Conservation (phyloP, 1,140 invertebrate species). For the Drosophila kikkawai region DNA sequence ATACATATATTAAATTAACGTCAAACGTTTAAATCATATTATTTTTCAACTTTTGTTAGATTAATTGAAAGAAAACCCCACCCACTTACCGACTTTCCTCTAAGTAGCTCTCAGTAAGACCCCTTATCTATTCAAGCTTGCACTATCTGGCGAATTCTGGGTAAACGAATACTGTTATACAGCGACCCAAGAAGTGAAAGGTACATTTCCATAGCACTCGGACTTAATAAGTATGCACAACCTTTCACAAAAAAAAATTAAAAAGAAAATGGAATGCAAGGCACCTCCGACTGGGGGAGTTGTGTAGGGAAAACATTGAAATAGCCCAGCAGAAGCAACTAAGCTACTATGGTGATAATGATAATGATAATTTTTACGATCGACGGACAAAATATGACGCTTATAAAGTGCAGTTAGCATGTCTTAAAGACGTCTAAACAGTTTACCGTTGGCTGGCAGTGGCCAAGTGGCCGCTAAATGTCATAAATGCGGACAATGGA, state of each 20-base stretch:
- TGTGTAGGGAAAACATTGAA: constrained; percentile 2
- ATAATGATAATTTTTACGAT: constrained; percentile 81
- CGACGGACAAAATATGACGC: constrained; percentile 70
- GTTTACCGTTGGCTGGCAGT: constrained; percentile 59
- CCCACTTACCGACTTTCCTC: neutral
- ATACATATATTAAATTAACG: neutral
- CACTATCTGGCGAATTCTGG: constrained; percentile 12
- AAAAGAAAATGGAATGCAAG: constrained; percentile 10
- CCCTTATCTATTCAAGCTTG: neutral
- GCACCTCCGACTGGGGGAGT: neutral
- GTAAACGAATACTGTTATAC: constrained; percentile 23
- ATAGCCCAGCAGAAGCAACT: constrained; percentile 25
- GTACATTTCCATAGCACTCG: constrained; percentile 54
- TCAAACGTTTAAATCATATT: too few species aligned
- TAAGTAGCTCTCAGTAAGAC: neutral
- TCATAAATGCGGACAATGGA: constrained; percentile 67
- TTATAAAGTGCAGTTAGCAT: constrained; percentile 79
- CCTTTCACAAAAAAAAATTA: constrained; percentile 65
- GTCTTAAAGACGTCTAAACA: constrained; percentile 70
- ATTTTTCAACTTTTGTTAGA: neutral
- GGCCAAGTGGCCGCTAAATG: constrained; percentile 67
- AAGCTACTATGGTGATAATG: constrained; percentile 43
- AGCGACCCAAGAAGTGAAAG: constrained; percentile 56
- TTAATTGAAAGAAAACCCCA: neutral
- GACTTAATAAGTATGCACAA: constrained; percentile 54